Base-by-base conservation (phyloP, 2,797 vertebrate genomes). In the Trichosurus vulpecula region DNA sequence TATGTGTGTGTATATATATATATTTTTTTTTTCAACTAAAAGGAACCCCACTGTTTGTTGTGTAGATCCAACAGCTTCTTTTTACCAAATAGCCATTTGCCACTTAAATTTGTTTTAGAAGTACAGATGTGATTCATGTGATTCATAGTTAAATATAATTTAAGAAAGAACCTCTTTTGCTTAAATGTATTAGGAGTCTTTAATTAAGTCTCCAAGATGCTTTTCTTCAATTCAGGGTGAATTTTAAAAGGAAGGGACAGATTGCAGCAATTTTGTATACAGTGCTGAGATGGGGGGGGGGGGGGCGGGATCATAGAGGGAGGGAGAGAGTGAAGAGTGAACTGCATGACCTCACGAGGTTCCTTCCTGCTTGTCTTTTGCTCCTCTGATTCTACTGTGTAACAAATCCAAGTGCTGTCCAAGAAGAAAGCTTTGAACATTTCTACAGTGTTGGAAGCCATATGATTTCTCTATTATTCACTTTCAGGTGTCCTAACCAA, bases 31-130 rank as follows among this genome's bases (percentile, higher is more conserved):
- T 41, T 81, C 19, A 19, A 47, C n/a, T 47, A 81, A 41, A 81
- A 47, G n/a, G n/a, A 81, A 41, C 14, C 35, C n/a, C 61, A 74
- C 47, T 22, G n/a, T 74, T 41, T 74, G 66, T 47, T 81, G n/a
- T 81, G 66, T 16, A 41, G 41, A 47, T 2, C 66, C n/a, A 81
- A 81, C 1, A 12, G 41, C 8, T 51, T 12, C 54, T 95, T 96
- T 90, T 92, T 92, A 92, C 87, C 51, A 95, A 94, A 95, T 58
- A 55, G 13, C 92, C 22, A 29, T 13, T 31, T 56, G 92, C 92
- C 92, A 95, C 14, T 74, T 91, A 94, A 94, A 53, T 94, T 54
- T 58, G 96, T 96, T 92, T 92, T 95, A 22, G 55, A 96, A 47
- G 41, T 89, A 90, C 14, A 90, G 47, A 92, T 41, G 52, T 51